These are phyloP conservation scores for Spilosoma lubricipeda DNA, from an alignment of 2,888 invertebrate genomes.

Conservation along the genomic window DNA sequence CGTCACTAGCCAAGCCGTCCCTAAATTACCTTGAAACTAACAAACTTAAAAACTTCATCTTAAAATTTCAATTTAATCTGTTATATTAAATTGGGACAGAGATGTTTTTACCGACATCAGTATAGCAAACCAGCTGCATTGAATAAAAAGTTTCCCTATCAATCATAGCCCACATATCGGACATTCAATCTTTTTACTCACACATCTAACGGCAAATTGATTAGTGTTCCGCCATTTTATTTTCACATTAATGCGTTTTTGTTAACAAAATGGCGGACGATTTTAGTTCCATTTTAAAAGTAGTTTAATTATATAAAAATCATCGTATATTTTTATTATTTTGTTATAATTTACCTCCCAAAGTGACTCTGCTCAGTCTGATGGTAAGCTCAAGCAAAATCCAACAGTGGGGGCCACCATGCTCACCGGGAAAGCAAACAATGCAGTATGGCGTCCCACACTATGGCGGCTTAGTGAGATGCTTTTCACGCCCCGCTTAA, in stretches of 20 bases:
- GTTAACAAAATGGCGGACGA: constrained; percentile 13
- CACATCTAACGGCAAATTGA: constrained; percentile 30
- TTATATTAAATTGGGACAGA: not conserved
- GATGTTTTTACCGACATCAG: not conserved
- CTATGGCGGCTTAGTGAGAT: too few species aligned
- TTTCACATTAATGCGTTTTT: constrained; percentile 28
- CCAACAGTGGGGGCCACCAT: too few species aligned
- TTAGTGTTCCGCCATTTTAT: constrained; percentile 25
- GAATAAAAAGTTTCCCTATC: constrained; percentile 23
- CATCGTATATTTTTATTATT: too few species aligned
- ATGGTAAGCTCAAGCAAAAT: too few species aligned
- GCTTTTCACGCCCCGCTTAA: too few species aligned
- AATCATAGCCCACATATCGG: constrained; percentile 25
- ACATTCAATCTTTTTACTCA: constrained; percentile 27
- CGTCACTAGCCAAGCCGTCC: not conserved
- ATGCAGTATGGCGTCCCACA: too few species aligned
- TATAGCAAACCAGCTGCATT: not conserved
- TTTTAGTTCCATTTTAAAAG: not conserved
- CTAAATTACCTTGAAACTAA: not conserved
- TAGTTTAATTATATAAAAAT: not conserved
- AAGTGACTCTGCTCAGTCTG: too few species aligned
- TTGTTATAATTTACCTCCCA: too few species aligned
- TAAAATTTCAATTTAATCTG: not conserved
- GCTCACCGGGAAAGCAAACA: too few species aligned
- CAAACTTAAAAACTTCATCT: not conserved